phyloP scores from a whole-genome alignment of 2,797 vertebrate species.

The Pangasius krempfi region DNA sequence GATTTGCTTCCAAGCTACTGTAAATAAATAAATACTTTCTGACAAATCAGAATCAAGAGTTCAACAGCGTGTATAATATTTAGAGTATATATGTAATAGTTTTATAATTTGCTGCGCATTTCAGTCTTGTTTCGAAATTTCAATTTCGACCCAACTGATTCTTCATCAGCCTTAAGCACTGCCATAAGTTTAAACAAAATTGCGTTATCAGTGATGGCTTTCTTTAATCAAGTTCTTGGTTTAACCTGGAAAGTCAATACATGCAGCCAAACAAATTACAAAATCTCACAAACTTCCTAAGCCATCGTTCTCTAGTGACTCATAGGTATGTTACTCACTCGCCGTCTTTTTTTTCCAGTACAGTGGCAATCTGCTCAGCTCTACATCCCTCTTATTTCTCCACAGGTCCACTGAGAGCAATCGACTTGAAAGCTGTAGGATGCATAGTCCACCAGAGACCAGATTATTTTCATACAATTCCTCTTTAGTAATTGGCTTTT shows the following conservation, averaged over 20 bases:
- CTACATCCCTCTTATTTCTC: conserved; percentile 30
- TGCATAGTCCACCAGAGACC: conserved; percentile 50
- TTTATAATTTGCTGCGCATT: neutral
- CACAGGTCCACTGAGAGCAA: conserved; percentile 46
- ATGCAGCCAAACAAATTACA: neutral
- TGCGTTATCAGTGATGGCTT: neutral
- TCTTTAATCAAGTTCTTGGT: neutral
- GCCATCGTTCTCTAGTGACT: neutral
- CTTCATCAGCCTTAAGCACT: neutral
- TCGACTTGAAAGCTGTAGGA: conserved; percentile 49
- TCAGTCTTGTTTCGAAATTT: neutral
- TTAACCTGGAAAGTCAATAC: neutral
- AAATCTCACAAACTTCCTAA: neutral
- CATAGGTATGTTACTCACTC: neutral
- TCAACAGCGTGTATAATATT: neutral
- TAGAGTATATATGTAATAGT: neutral
- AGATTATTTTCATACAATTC: conserved; percentile 47
- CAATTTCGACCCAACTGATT: neutral
- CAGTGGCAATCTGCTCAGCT: neutral
- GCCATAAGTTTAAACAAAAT: neutral
- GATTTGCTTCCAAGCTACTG: neutral
- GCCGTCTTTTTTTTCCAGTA: neutral
- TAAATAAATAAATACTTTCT: neutral
- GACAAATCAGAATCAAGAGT: neutral
- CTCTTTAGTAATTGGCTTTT: conserved; percentile 54